Base-by-base conservation (phyloP, 2,113 vertebrate species). In the Gymnogyps californianus region DNA sequence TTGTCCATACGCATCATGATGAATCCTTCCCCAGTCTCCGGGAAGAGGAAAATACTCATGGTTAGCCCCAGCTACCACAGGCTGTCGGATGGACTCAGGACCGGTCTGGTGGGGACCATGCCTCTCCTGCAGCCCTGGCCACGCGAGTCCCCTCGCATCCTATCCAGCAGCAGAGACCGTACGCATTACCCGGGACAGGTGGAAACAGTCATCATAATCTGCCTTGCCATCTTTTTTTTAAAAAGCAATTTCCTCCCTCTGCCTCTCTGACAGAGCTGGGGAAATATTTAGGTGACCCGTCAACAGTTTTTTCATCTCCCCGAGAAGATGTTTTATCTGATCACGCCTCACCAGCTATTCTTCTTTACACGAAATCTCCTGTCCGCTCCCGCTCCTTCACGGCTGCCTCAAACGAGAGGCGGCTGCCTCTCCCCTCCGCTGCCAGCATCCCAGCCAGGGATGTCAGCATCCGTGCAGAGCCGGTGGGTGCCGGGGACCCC, bases 241-340 rank as follows among this genome's bases (percentile, higher is more conserved):
- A 61, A 93, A 96, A 96, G 95, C 95, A 96, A 96, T 97, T 97
- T 97, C 96, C 93, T 97, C 75, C 81, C 58, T 89, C 83, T 96
- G 89, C 89, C 71, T 97, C 93, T 94, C 80, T 86, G 95, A 91
- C 89, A 93, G 87, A 93, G 79, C 80, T 67, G 69, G 91, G 83
- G 83, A 97, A 95, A 97, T 96, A 95, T 96, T 96, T 95, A 96
- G 96, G 95, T 96, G 96, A 97, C 95, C 95, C 90, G 75, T 97
- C 95, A 95, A 92, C 93, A 96, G 80, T 49, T 93, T 95, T 95
- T 93, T 86, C 80, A 93, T 96, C 95, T 93, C 62, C 44, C 66
- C 0, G 1, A 90, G 89, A 87, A 82, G 91, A 96, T 80, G 86
- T 65, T 96, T 97, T 95, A 95, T 93, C 95, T 96, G 95, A 97